phyloP scores from a whole-genome alignment of 2,888 invertebrate species.

The Ochropleura leucogaster region DNA sequence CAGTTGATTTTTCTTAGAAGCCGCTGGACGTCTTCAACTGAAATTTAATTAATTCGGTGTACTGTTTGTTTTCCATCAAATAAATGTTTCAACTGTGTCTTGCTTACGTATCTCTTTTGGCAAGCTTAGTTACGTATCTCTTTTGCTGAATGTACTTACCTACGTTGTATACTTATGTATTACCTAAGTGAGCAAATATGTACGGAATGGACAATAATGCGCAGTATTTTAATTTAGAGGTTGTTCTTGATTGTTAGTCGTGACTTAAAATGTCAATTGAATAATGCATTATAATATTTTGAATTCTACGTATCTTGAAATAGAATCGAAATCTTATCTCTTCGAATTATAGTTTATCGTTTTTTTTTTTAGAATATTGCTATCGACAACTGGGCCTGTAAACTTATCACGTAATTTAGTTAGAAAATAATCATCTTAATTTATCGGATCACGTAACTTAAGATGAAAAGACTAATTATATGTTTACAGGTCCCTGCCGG shows the following conservation, averaged over 20 bases:
- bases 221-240: constrained; percentile 28
- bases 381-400: background rate
- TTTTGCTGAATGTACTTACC: background rate
- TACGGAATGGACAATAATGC: constrained; percentile 33
- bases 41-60: no score
- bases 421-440: background rate
- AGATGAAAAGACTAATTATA: background rate
- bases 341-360: background rate
- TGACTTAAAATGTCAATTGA: constrained; percentile 4
- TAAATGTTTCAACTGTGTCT: no score
- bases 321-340: background rate
- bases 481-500: no score
- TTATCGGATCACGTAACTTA: background rate
- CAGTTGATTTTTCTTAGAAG: no score
- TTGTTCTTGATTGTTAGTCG: constrained; percentile 7
- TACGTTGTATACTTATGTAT: constrained; percentile 1
- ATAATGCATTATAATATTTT: constrained; percentile 2
- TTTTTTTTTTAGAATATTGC: background rate
- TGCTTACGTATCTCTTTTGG: no score
- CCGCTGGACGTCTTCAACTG: no score
- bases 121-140: no score
- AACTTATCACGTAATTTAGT: constrained; percentile 1
- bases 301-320: background rate
- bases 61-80: no score
- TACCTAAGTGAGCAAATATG: constrained; percentile 25